Conservation (phyloP, 64 coral and sea anemone species). For the Hydrozoanthus tunicans region DNA sequence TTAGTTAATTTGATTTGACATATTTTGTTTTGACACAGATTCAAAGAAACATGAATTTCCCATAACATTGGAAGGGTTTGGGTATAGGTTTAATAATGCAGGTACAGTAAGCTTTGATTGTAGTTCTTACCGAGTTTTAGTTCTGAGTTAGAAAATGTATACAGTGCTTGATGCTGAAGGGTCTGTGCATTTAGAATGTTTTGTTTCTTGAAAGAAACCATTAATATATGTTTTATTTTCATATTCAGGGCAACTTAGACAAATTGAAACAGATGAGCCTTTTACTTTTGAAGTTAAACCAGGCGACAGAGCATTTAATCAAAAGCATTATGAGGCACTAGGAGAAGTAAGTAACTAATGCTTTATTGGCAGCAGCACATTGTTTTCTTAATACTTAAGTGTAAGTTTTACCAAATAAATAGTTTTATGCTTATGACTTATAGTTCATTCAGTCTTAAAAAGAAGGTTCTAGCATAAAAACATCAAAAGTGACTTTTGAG, state of each 20-base stretch:
- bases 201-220: background rate
- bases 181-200: background rate
- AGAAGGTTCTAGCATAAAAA: too few species aligned
- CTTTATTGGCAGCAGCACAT: background rate
- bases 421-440: background rate
- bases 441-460: too few species aligned
- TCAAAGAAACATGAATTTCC: conserved; percentile 40
- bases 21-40: background rate
- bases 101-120: background rate
- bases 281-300: conserved; percentile 87
- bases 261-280: conserved; percentile 52
- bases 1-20: too few species aligned
- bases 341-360: conserved; percentile 59
- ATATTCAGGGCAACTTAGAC: conserved; percentile 51
- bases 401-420: background rate
- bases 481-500: too few species aligned
- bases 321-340: conserved; percentile 85
- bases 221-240: background rate
- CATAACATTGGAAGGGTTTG: conserved; percentile 63
- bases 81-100: conserved; percentile 59
- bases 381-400: background rate
- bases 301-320: conserved; percentile 78
- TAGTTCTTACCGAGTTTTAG: background rate
- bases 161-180: background rate
- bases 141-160: background rate